Base-by-base conservation (phyloP, 1,140 invertebrate genomes). In the Drosophila nigromelanica region DNA sequence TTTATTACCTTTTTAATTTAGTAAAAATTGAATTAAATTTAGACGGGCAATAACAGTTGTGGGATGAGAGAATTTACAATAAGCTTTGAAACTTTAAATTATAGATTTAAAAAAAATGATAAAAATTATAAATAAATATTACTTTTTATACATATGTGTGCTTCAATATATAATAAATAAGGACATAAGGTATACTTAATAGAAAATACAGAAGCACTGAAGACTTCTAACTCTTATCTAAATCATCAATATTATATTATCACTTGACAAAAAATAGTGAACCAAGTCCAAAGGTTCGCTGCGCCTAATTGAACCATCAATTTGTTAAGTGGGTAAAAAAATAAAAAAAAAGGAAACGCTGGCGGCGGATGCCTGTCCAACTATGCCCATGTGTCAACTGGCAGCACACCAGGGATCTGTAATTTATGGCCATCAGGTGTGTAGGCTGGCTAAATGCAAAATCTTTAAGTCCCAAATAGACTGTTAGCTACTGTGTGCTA, bases 301-400 rank as follows among this genome's bases (percentile, higher is more conserved):
- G 8, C 4, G 18, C 27, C 47, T 61, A 61, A 69, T 54, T 62
- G 27, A 63, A 24, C 43, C 21, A 55, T 62, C 52, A 63, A 62
- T 62, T 70, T 62, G 68, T 62, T 74, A 74, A 70, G 64, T 69
- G 60, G 30, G 35, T 40, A 45, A 43, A 27, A 47, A 47, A n/a
- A n/a, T n/a, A 10, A 10, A 21, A 11, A 18, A 33, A 21, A 7
- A 63, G n/a, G 24, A 0, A 40, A 37, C 33, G 45, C 58, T 70
- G 72, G 21, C 27, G 52, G 47, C 52, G 5, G 14, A n/a, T 40
- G 45, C 33, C 48, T 30, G 33, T 51, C 47, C 47, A 50, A 61
- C 39, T 51, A 37, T 66, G 43, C 40, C 63, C 74, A 78, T 78
- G 64, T 81, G 79, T 78, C 74, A 81, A 62, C 75, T 62, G 63